phyloP scores from a whole-genome alignment of 2,113 vertebrate genomes.

The Pteropus alecto region DNA sequence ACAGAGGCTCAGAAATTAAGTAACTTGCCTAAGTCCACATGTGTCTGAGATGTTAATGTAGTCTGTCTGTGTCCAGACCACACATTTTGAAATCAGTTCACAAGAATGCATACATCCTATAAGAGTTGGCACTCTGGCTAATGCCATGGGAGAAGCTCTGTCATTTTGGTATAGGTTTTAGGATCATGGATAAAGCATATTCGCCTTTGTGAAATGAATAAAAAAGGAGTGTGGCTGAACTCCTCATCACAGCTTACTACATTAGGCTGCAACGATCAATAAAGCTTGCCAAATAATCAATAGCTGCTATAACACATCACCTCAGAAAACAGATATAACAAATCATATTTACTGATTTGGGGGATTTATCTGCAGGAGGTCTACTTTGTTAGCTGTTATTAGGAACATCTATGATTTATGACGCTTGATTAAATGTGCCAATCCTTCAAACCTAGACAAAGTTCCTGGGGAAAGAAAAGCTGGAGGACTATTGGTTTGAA shows the following conservation, averaged over 20 bases:
- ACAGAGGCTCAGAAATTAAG: not conserved
- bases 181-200: not conserved
- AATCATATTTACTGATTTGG: slow-evolving; percentile 3
- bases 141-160: not conserved
- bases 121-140: not conserved
- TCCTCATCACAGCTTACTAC: not conserved
- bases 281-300: slow-evolving; percentile 6
- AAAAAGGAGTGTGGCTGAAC: not conserved
- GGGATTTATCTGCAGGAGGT: not conserved
- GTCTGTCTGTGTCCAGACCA: not conserved
- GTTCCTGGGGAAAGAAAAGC: not conserved
- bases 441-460: not conserved
- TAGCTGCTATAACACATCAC: not conserved
- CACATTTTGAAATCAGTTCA: not conserved
- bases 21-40: not conserved
- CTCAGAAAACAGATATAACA: not conserved
- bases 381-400: not conserved
- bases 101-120: not conserved
- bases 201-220: not conserved
- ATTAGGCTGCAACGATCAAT: not conserved
- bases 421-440: slow-evolving; percentile 11
- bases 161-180: not conserved
- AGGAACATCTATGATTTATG: slow-evolving; percentile 11
- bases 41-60: not conserved
- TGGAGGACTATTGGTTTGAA: not conserved